A percentile compares a stretch with the other conserved stretches of the same genome.
Conservation (phyloP, 2,113 vertebrate species). For the Glaucomys volans region DNA sequence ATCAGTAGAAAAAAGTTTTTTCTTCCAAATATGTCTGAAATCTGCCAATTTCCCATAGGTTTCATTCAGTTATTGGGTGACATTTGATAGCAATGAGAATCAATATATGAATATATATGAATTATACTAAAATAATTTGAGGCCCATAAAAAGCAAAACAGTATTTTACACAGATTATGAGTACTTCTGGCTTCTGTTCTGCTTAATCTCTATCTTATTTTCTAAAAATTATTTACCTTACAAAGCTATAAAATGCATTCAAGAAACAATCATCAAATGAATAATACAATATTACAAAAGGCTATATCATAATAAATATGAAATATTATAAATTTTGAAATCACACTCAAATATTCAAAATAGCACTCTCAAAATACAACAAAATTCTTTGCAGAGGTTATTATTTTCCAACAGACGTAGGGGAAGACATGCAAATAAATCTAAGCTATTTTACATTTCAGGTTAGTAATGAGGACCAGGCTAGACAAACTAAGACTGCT, state of each 20-base stretch:
- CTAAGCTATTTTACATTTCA: neutral
- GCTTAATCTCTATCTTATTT: neutral
- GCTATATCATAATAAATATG: neutral
- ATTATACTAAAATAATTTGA: neutral
- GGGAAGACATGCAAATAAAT: neutral
- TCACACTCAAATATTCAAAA: neutral
- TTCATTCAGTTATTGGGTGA: constrained; percentile 8
- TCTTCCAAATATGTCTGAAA: neutral
- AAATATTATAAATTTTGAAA: constrained; percentile 18
- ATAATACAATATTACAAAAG: neutral
- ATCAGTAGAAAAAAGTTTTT: neutral
- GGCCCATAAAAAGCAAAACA: neutral
- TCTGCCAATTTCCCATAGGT: constrained; percentile 1
- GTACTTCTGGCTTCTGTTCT: neutral
- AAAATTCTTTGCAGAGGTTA: neutral
- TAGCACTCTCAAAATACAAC: neutral
- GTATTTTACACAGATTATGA: constrained; percentile 5
- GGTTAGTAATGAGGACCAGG: neutral
- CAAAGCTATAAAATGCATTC: neutral
- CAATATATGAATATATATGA: neutral
- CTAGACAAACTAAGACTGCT: neutral
- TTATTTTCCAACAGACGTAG: neutral
- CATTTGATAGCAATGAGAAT: neutral
- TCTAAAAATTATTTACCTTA: constrained; percentile 30
- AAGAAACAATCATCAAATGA: neutral